Base-by-base conservation (phyloP, 2,888 invertebrate species). In the Zele albiditarsus region DNA sequence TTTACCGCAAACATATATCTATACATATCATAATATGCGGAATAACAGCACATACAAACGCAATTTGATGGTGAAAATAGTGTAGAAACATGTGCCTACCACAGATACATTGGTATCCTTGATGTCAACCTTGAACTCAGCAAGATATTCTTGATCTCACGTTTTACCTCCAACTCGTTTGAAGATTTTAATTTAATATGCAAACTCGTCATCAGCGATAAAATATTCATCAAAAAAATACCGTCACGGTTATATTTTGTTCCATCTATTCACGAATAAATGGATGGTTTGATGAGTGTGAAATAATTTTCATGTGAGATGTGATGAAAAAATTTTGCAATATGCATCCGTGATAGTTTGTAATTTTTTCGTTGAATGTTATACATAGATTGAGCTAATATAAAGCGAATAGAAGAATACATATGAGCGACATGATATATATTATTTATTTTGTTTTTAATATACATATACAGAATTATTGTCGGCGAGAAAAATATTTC, bases 101-200 rank as follows among this genome's bases (percentile, higher is more conserved):
- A n/a, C n/a, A n/a, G n/a, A n/a, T n/a, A n/a, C n/a, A n/a, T n/a
- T 38, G 16, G 23, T 23, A 57, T 58, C 25, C 27, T 69, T 33
- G 3, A 71, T 27, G 62, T 20, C 42, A 62, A 71, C 71, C 71
- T 42, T 71, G 71, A 63, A 71, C 46, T 20, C 20, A 53, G 20
- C 60, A 42, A n/a, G 60, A 62, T 23, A 42, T 71, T 62, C 60
- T 71, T 60, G 38, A 62, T 71, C 46, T 58, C 31, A 58, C 4
- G 16, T 62, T 20, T 25, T n/a, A 2, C 71, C 57, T 58, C 58
- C 42, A 27, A 23, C 53, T 49, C 16, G 27, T 31, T 27, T 42
- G 42, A 65, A 65, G 16, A 38, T 70, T 23, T 16, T 38, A 63
- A 74, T 74, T 69, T 10, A 49, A 38, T 69, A 62, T 74, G 66